Base-by-base conservation (phyloP, 1,140 invertebrate species). In the Telenomus remus region DNA sequence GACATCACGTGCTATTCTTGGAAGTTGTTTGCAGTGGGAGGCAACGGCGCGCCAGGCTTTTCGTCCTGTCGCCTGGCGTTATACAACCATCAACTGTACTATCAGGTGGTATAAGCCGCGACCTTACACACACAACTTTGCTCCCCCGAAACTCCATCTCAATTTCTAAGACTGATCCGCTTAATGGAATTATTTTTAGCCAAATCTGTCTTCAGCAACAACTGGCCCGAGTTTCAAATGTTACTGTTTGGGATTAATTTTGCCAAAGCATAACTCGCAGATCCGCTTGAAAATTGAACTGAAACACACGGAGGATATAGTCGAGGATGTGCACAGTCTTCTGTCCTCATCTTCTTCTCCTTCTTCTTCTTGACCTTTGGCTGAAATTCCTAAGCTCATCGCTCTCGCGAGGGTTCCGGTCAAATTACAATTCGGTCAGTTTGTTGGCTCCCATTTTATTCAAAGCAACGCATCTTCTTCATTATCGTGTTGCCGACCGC, bases 401-500 rank as follows among this genome's bases (percentile, higher is more conserved):
- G 19, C 19, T 6, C 19, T 51, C 56, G 60, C 50, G 68, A 43
- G 39, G 39, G 51, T 34, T 60, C 59, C 14, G 65, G 55, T 65
- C 70, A 34, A 49, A 61, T 73, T 73, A 66, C 71, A 63, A 63
- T 71, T 71, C 50, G 68, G 68, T 63, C 49, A 50, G 55, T 60
- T 34, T 37, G 49, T 59, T 73, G 71, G 55, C 50, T 70, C 50
- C 47, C 47, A 57, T 57, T 64, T 63, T 71, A 64, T 71, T 63
- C 59, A 63, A 71, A 63, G 47, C 51, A 56, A 53, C 33, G 19
- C 44, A 39, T 51, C 39, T 54, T 60, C 37, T 68, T 66, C 56
- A 60, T 71, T 78, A 68, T 78, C 76, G 64, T 55, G 50, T 63
- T 65, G 50, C 68, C 48, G 63, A 76, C 68, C 57, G 60, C 66